phyloP scores from a whole-genome alignment of 2,888 invertebrate species.

The Villa cingulata region DNA sequence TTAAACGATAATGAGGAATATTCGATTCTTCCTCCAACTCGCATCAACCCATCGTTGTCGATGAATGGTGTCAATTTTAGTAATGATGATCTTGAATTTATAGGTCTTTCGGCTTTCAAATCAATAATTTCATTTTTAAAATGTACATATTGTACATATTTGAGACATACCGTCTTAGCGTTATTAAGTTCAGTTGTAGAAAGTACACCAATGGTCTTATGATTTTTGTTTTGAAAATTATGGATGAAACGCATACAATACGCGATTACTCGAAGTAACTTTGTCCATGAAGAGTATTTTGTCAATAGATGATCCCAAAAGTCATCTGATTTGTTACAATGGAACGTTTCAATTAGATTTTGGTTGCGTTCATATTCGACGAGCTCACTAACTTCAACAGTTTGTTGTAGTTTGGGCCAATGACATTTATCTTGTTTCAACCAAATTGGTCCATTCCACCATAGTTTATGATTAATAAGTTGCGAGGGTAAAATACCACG shows the following conservation, averaged over 20 bases:
- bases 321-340: background rate
- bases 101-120: background rate
- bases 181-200: background rate
- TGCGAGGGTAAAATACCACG: too few species aligned
- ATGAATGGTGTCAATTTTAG: constrained; percentile 1
- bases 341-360: background rate
- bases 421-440: background rate
- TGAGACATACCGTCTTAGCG: background rate
- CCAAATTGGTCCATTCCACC: background rate
- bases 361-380: background rate
- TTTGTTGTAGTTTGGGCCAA: background rate
- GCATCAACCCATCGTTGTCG: background rate
- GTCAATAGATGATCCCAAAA: background rate
- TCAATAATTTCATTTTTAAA: background rate
- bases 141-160: background rate
- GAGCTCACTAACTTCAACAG: too few species aligned
- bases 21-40: constrained; percentile 4
- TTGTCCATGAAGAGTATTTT: background rate
- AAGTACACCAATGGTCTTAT: background rate
- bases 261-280: background rate
- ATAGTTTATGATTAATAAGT: background rate
- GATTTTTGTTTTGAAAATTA: background rate
- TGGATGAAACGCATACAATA: background rate
- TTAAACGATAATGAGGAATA: background rate
- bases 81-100: background rate